A percentile compares a stretch with the other conserved stretches of the same genome.
These are phyloP conservation scores for Prionchulus punctatus DNA, from an alignment of 2,888 invertebrate genomes.

Conservation along the genomic window DNA sequence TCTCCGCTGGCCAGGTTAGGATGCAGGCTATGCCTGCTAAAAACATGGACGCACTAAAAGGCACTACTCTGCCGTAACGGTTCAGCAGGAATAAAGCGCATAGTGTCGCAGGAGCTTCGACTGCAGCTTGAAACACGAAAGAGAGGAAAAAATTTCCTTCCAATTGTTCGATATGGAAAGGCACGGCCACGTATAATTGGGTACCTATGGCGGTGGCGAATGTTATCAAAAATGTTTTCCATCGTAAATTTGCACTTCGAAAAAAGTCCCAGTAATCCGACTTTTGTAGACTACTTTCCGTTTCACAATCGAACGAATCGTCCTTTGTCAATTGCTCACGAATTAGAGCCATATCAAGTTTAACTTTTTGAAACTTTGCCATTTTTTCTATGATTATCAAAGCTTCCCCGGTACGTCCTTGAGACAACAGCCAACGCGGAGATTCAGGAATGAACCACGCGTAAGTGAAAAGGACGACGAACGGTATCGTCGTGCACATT, in stretches of 20 bases:
- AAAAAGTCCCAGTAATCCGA: not conserved
- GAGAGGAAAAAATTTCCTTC: not conserved
- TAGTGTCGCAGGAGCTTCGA: not conserved
- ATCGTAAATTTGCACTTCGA: not conserved
- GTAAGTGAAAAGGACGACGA: constrained; percentile 1
- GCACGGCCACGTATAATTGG: not conserved
- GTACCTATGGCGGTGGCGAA: not conserved
- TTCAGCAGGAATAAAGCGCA: not conserved
- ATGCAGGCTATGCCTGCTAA: not conserved
- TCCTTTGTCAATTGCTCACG: too few relatives aligned
- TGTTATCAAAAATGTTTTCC: not conserved
- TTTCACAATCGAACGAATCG: too few relatives aligned
- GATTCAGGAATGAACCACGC: constrained; percentile 7
- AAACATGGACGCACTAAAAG: not conserved
- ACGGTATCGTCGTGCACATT: constrained; percentile 2
- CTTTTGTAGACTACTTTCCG: too few relatives aligned
- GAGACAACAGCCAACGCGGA: constrained; percentile 7
- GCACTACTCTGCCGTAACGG: not conserved
- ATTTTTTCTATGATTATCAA: constrained; percentile 1
- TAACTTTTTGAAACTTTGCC: too few relatives aligned
- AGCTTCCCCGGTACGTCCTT: not conserved
- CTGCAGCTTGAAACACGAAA: not conserved
- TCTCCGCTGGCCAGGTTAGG: not conserved
- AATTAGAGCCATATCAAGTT: too few relatives aligned
- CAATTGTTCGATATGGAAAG: not conserved